Evolutionary conservation across 2,797 vertebrate genomes (phyloP), one percentile per base, ranked within the genome.

Genomic region (Harpagifer antarcticus): DNA sequence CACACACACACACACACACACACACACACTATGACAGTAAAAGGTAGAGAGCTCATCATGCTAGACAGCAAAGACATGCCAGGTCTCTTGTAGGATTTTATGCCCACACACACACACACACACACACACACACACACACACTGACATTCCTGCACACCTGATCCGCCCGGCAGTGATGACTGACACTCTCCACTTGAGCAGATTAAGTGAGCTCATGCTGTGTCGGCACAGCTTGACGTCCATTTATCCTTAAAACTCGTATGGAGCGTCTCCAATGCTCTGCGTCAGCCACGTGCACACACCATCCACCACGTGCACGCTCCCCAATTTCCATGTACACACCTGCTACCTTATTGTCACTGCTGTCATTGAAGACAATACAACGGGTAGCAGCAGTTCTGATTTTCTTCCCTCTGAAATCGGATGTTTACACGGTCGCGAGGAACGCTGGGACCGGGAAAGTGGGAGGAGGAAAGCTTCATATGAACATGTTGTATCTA

Each of bases 131-230:
- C 68, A 55, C 63, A 14, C 56, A 23, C 40, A 16, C 31, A 45
- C 49, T 55, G 58, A 78, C 75, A 86, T 78, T 81, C 50, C 78
- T 64, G 58, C 76, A 61, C 78, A 86, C 76, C 88, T 89, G 86
- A 92, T 91, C 86, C 79, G 76, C 53, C 83, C 83, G 48, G 71
- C 85, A 87, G 87, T 84, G 85, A 86, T 91, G 85, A 93, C 83
- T 86, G 92, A 90, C 87, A 89, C 83, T 84, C 88, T 86, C 71
- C 84, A 87, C 88, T 89, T 79, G 77, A 88, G 81, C 74, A 88
- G 86, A 91, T 90, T 89, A 90, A 90, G 87, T 83, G 81, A 75
- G 82, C 82, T 92, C 89, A 85, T 71, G 91, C 91, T 89, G 90
- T 56, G 88, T 80, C 75, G 72, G 68, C 89, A 78, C 89, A 93